Evolutionary conservation across 2,797 vertebrate species (phyloP).

Genomic region (Anguilla megastoma): DNA sequence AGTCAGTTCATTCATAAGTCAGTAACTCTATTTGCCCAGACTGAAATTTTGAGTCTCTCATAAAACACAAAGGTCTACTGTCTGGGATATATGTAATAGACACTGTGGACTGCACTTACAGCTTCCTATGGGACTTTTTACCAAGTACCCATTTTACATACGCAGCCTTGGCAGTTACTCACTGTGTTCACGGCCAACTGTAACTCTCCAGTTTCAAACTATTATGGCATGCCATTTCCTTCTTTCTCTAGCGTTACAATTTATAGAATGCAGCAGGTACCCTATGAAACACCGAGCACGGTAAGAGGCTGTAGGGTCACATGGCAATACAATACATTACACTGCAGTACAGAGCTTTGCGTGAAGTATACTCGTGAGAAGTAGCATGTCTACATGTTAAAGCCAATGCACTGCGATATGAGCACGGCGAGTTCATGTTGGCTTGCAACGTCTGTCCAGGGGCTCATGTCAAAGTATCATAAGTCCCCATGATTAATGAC

Average conservation of each 20-base stretch:
- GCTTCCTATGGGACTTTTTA: not conserved
- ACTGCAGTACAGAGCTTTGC: not conserved
- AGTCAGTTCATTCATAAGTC: not conserved
- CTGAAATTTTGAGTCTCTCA: not conserved
- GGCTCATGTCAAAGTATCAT: constrained; percentile 54
- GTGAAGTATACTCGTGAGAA: not conserved
- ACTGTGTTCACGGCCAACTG: not conserved
- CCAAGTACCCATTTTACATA: not conserved
- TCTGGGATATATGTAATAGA: not conserved
- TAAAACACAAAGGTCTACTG: constrained; percentile 11
- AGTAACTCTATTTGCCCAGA: not conserved
- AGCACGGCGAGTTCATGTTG: not conserved
- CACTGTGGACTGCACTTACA: not conserved
- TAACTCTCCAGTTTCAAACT: constrained; percentile 8
- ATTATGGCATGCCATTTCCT: not conserved
- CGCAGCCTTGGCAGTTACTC: not conserved
- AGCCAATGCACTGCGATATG: not conserved
- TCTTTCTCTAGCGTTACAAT: not conserved
- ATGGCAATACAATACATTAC: constrained; percentile 13
- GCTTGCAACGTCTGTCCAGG: not conserved
- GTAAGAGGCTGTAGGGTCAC: not conserved
- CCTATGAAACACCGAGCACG: not conserved
- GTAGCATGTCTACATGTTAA: not conserved
- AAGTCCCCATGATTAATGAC: constrained; percentile 73
- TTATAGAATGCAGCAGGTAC: not conserved